Base-by-base conservation (phyloP, 1,140 invertebrate genomes). In the Cherax quadricarinatus region DNA sequence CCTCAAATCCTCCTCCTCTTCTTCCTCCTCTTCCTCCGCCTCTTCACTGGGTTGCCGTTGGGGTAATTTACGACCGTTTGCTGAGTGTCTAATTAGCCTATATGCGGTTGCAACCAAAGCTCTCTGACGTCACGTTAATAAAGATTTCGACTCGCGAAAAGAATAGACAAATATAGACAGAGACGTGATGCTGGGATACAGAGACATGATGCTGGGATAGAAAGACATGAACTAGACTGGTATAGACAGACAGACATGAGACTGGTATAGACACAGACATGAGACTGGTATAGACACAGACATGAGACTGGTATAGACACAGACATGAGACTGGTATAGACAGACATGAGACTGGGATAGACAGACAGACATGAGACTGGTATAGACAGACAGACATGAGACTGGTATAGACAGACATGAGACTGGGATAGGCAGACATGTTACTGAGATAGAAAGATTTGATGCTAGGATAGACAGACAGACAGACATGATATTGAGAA, bases 11-110 rank as follows among this genome's bases (percentile, higher is more conserved):
- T 18, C 49, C 80, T 48, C 80, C 80, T 18, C 18, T 49, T 48
- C 41, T 41, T 48, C 30, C 30, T 51, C 81, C 81, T 57, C 81
- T 2, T 41, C 30, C 30, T 41, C 30, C 30, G 0, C 30, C 30
- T 41, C 30, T 41, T 41, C 30, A 49, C 3, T 21, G 82, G 62
- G 82, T 84, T 84, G 82, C 82, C 82, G 41, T n/a, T n/a, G 70
- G 30, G n/a, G 14, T 75, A 30, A 75, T 75, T 75, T 75, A 75
- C 12, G 70, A 7, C n/a, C 18, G n/a, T 75, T 24, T 75, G 70
- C 24, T 6, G n/a, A 75, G 70, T 75, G 24, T 75, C 70, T 75
- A 75, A 75, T 75, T 75, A 75, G n/a, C 6, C 70, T 75, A 75
- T 75, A 30, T 24, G 70, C 70, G 24, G 70, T 75, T 24, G 70